Evolutionary conservation across 2,113 vertebrate genomes (phyloP).

Genomic region (Arenaria interpres): DNA sequence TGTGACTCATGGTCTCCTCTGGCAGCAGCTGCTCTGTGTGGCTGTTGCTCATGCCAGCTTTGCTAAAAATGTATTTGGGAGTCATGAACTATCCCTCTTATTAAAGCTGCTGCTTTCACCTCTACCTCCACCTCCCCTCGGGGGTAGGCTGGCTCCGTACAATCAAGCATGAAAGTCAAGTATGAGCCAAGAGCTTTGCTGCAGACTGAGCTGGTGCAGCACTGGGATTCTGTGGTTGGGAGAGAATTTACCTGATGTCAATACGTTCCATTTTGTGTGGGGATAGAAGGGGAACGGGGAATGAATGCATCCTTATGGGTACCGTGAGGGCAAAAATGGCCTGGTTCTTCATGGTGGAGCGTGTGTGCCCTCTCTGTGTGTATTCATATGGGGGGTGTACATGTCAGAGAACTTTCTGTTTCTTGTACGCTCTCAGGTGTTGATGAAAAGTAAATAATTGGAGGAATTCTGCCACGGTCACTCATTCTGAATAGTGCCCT

Average conservation of each 20-base stretch:
- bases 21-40: conserved; percentile 9
- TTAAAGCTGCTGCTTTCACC: conserved; percentile 9
- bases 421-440: neutral
- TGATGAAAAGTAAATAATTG: conserved; percentile 37
- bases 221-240: conserved; percentile 31
- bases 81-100: neutral
- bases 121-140: conserved; percentile 22
- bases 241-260: conserved; percentile 36
- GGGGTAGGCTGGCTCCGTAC: conserved; percentile 2
- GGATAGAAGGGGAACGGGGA: neutral
- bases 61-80: conserved; percentile 34
- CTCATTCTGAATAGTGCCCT: conserved; percentile 22
- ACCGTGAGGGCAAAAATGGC: neutral
- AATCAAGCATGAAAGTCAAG: neutral
- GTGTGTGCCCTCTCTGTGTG: neutral
- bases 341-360: neutral
- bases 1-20: neutral
- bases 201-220: neutral
- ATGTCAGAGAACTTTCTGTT: conserved; percentile 23
- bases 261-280: neutral
- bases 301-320: conserved; percentile 54
- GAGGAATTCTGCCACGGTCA: neutral
- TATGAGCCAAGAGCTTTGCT: neutral
- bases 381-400: neutral
- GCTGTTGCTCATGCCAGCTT: neutral